A percentile compares a stretch with the other conserved stretches of the same genome.
phyloP scores from a whole-genome alignment of 2,888 invertebrate genomes.

The Pollenia griseotomentosa region DNA sequence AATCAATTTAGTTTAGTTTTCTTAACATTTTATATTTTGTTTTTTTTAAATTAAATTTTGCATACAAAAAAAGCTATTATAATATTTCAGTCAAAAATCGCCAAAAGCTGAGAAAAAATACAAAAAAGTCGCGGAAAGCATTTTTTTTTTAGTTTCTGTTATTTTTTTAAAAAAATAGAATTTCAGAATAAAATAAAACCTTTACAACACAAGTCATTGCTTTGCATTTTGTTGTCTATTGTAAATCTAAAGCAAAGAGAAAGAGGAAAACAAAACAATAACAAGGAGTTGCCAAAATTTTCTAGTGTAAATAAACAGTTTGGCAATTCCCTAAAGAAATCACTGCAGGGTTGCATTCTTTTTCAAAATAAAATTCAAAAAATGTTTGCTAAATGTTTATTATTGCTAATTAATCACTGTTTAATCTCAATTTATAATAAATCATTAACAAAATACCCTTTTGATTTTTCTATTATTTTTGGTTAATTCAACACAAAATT shows the following conservation, averaged over 20 bases:
- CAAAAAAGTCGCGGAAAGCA: too few species aligned
- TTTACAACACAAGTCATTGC: too few species aligned
- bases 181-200: too few species aligned
- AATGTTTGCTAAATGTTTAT: conserved; percentile 36
- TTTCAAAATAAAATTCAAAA: not conserved
- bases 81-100: too few species aligned
- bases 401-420: conserved; percentile 42
- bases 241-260: too few species aligned
- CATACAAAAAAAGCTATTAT: too few species aligned
- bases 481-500: not conserved
- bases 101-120: too few species aligned
- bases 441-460: not conserved
- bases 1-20: too few species aligned
- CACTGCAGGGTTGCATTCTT: conserved; percentile 39
- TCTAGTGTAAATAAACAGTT: not conserved
- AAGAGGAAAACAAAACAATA: not conserved
- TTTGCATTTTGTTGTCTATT: not conserved
- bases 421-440: conserved; percentile 47
- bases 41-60: too few species aligned
- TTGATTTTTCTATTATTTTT: conserved; percentile 6
- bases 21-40: too few species aligned
- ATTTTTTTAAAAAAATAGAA: too few species aligned
- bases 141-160: too few species aligned
- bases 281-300: conserved; percentile 9
- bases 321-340: not conserved